Conservation (phyloP, 2,113 vertebrate genomes). For the Pycnonotus jocosus region DNA sequence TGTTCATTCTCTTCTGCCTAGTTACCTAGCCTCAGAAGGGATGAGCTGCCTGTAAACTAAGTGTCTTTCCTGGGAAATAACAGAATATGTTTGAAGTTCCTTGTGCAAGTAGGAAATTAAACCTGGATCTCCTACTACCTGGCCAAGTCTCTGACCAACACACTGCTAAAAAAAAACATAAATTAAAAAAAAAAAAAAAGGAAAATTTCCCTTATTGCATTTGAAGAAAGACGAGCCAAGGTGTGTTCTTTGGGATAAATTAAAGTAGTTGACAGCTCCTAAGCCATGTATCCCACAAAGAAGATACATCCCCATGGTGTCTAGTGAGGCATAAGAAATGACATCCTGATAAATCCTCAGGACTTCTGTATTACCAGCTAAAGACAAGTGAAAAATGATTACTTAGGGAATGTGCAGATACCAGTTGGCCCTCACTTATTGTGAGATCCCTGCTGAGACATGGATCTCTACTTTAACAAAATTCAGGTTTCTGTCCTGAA, state of each 20-base stretch:
- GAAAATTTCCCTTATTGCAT: background rate
- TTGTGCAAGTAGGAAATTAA: conserved; percentile 12
- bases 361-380: background rate
- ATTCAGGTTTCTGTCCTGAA: background rate
- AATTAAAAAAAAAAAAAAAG: background rate
- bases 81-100: background rate
- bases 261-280: background rate
- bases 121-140: background rate
- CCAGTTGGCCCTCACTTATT: background rate
- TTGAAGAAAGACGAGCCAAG: background rate
- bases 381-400: background rate
- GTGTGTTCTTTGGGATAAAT: background rate
- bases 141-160: background rate
- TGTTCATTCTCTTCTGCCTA: background rate
- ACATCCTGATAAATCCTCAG: background rate
- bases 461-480: background rate
- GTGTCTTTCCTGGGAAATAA: conserved; percentile 24
- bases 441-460: background rate
- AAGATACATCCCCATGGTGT: background rate
- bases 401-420: background rate
- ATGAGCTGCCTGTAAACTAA: background rate
- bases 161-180: background rate
- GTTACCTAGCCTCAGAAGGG: background rate
- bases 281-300: background rate
- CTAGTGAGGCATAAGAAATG: background rate